Evolutionary conservation across 2,888 invertebrate species (phyloP), one percentile per base, ranked within the genome.

Genomic region (Drepana falcataria): DNA sequence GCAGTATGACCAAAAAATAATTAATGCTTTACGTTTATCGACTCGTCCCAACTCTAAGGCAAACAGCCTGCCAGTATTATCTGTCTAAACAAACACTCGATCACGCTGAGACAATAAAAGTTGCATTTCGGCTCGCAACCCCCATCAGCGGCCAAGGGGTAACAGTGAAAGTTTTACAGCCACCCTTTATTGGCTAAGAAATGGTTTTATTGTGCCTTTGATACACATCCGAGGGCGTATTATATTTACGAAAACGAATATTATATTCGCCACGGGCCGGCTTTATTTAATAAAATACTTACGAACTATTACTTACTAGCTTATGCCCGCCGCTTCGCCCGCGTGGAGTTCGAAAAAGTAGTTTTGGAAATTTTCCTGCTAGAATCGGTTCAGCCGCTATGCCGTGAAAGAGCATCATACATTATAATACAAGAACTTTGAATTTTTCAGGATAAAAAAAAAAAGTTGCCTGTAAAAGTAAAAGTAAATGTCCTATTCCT

Each of bases 81-180:
- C 58, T 56, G 57, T 71, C 62, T 60, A 75, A 69, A 71, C 68
- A 73, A 74, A 70, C 69, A 72, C 72, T 77, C 69, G 61, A 75
- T 79, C 75, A 77, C 71, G 58, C 52, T 54, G 55, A 73, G 65
- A 71, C 77, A 72, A 74, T 79, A 75, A 77, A 79, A 74, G 66
- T 69, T 77, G 73, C 74, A 74, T 74, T 69, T 67, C 55, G 55
- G 65, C 61, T 63, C 61, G 55, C 61, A 65, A 59, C 55, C 66
- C 67, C 58, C 51, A 63, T 62, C 59, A 60, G 55, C 59, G 49
- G 53, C 63, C 64, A 56, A 58, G 61, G 54, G 59, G 66, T 68
- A 55, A 59, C 68, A 59, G 58, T 65, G 68, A 71, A 70, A 71
- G 73, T 76, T 79, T 81, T 80, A 80, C 78, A 65, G 69, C 55